Conservation (phyloP, 2,113 vertebrate species). For the Clinocottus analis region DNA sequence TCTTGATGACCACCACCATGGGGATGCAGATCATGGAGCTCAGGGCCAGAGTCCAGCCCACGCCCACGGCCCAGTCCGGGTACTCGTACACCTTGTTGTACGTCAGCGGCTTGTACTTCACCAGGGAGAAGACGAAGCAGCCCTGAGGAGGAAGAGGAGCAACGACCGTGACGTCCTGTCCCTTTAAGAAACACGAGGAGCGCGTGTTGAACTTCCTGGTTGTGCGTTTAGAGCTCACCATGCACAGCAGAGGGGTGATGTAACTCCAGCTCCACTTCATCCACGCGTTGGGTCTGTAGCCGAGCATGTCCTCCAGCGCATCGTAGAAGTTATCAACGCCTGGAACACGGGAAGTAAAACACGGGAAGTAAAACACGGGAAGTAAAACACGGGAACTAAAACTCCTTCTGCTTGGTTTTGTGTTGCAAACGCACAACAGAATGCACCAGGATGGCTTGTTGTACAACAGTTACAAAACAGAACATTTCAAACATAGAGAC, state of each 20-base stretch:
- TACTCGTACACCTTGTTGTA: slow-evolving; percentile 98
- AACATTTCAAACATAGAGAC: background rate
- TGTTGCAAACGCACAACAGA: background rate
- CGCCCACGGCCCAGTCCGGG: slow-evolving; percentile 93
- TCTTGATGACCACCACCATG: slow-evolving; percentile 93
- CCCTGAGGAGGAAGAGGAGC: slow-evolving; percentile 79
- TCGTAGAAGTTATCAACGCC: slow-evolving; percentile 98
- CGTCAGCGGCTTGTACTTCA: slow-evolving; percentile 95
- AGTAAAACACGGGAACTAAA: too few relatives aligned
- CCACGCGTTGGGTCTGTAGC: slow-evolving; percentile 97
- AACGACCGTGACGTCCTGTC: background rate
- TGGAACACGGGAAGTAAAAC: slow-evolving; percentile 64
- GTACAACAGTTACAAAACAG: background rate
- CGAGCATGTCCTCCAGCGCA: slow-evolving; percentile 99
- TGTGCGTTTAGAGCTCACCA: too few relatives aligned
- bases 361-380: too few relatives aligned
- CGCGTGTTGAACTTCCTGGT: background rate
- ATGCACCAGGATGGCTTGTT: background rate
- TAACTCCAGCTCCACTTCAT: slow-evolving; percentile 99
- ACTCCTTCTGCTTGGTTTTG: too few relatives aligned
- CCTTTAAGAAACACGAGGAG: background rate
- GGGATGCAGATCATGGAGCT: slow-evolving; percentile 98
- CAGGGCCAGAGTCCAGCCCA: slow-evolving; percentile 95
- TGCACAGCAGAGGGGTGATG: slow-evolving; percentile 93
- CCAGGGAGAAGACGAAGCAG: slow-evolving; percentile 97